Evolutionary conservation across 2,113 vertebrate genomes (phyloP).

Genomic region (Agelaius tricolor): DNA sequence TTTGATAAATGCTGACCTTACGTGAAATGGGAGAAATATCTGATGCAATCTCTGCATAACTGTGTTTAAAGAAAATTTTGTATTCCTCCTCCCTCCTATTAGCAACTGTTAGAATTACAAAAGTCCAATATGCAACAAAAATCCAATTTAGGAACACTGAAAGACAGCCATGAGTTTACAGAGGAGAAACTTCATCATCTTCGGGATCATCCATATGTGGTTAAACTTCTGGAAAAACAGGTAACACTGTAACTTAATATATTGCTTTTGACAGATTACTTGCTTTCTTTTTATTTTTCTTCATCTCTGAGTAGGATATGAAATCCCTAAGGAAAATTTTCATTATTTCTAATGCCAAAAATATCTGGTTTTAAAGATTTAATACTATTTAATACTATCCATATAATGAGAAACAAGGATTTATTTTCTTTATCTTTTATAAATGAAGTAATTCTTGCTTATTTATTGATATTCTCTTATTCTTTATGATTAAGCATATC

Average conservation of each 20-base stretch:
- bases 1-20: not conserved
- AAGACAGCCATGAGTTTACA: slow-evolving; percentile 71
- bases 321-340: not conserved
- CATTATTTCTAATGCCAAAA: not conserved
- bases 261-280: not conserved
- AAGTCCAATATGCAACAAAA: slow-evolving; percentile 74
- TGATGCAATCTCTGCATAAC: not conserved
- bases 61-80: not conserved
- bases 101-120: slow-evolving; percentile 81
- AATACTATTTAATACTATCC: not conserved
- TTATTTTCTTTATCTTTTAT: not conserved
- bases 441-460: not conserved
- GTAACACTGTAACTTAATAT: slow-evolving; percentile 56
- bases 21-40: not conserved
- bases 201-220: slow-evolving; percentile 77
- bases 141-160: slow-evolving; percentile 75
- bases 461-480: not conserved
- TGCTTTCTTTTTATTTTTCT: not conserved
- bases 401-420: not conserved
- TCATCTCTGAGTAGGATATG: not conserved
- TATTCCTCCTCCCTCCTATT: not conserved
- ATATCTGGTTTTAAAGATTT: not conserved
- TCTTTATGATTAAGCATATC: not conserved
- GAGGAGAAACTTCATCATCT: slow-evolving; percentile 60
- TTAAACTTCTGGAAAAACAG: slow-evolving; percentile 85